Percentiles rank a stretch among this genome's conserved stretches.
Conservation (phyloP, 1,140 invertebrate genomes). For the Paracyclopina nana region DNA sequence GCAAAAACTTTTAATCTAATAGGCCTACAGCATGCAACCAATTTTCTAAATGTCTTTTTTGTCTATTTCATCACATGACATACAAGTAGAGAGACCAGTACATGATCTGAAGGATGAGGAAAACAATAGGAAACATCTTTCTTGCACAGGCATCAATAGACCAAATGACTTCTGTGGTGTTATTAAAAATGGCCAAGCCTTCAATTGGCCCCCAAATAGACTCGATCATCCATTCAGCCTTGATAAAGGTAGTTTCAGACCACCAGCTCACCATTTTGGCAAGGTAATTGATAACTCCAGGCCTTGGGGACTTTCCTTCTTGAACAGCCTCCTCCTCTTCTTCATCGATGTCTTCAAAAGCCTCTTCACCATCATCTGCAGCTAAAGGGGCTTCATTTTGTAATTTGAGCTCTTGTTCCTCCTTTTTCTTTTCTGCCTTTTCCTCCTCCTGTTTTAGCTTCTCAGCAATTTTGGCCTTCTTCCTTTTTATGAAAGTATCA, state of each 20-base stretch:
- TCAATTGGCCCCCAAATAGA: neutral
- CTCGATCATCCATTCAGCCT: neutral
- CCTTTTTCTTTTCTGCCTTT: neutral
- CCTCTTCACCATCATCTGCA: neutral
- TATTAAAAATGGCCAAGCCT: neutral
- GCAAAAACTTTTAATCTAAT: no score
- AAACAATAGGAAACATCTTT: conserved; percentile 1
- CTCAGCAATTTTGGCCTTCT: conserved; percentile 23
- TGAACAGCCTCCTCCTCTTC: conserved; percentile 6
- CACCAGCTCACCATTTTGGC: no score
- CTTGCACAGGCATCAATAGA: neutral
- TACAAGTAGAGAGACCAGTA: conserved; percentile 12
- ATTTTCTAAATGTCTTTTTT: no score
- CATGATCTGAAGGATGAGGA: neutral
- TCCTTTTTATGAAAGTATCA: conserved; percentile 30
- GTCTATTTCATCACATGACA: conserved; percentile 5
- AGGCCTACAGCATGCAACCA: no score
- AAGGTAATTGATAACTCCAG: no score
- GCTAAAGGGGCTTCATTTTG: neutral
- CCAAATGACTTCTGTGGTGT: conserved; percentile 6
- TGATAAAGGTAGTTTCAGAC: no score
- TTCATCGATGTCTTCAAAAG: neutral
- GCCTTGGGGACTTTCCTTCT: no score
- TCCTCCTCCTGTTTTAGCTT: conserved; percentile 14
- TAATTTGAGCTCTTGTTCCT: neutral